These are phyloP conservation scores for Chaunax sp. DNA, from an alignment of 2,797 vertebrate genomes.

Conservation along the genomic window DNA sequence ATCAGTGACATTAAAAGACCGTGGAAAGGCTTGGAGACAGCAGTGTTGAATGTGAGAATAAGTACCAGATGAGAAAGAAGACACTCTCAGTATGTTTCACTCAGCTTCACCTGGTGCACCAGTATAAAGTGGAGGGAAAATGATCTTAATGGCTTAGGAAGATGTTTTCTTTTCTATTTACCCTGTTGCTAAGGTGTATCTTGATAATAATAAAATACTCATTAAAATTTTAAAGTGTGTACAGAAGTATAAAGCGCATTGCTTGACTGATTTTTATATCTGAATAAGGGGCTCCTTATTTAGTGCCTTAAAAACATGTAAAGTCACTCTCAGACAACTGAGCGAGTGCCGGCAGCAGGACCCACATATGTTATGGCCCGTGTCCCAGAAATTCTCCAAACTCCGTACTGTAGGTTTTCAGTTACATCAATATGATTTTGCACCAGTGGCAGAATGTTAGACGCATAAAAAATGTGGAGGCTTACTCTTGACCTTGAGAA, in stretches of 20 bases:
- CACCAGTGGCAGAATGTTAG: slow-evolving; percentile 17
- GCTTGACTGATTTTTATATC: slow-evolving; percentile 4
- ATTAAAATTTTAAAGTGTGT: not conserved
- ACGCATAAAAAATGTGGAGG: slow-evolving; percentile 2
- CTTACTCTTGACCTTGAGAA: slow-evolving; percentile 6
- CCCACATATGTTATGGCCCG: slow-evolving; percentile 19
- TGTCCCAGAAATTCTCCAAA: slow-evolving; percentile 24
- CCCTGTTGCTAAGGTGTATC: slow-evolving; percentile 9
- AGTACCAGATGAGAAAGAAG: slow-evolving; percentile 67
- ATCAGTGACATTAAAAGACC: slow-evolving; percentile 66
- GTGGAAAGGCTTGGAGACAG: slow-evolving; percentile 44
- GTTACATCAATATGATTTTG: slow-evolving; percentile 9
- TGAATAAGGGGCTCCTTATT: not conserved
- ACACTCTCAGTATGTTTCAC: slow-evolving; percentile 4
- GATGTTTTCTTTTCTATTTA: slow-evolving; percentile 4
- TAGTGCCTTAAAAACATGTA: slow-evolving; percentile 13
- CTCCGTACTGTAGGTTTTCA: slow-evolving; percentile 7
- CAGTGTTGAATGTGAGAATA: slow-evolving; percentile 50
- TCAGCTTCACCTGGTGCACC: slow-evolving; percentile 50
- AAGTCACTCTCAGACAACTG: not conserved
- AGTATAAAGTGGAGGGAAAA: slow-evolving; percentile 13
- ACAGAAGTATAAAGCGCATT: not conserved
- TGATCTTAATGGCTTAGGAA: not conserved
- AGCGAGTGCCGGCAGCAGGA: not conserved
- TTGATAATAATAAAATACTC: not conserved